phyloP scores from a whole-genome alignment of 2,113 vertebrate species.

The Tetrao urogallus region DNA sequence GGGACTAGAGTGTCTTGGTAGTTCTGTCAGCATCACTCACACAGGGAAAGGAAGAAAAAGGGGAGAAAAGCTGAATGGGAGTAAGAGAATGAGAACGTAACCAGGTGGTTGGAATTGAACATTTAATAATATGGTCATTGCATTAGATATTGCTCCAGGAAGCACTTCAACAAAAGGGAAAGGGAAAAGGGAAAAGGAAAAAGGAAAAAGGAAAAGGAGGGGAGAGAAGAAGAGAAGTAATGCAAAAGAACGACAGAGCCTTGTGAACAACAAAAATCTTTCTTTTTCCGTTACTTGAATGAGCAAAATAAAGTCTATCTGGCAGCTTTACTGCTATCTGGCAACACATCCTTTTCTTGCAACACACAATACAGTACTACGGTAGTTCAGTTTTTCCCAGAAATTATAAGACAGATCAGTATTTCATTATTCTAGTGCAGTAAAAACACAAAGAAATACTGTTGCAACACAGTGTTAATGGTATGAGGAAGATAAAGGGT shows the following conservation, averaged over 20 bases:
- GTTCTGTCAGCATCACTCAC: background rate
- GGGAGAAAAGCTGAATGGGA: background rate
- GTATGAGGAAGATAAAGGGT: background rate
- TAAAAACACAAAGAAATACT: conserved; percentile 17
- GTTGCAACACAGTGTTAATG: background rate
- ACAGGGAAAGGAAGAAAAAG: background rate
- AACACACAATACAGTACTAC: background rate
- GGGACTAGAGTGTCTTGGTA: background rate
- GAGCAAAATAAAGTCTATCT: background rate
- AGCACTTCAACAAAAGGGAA: background rate
- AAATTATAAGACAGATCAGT: background rate
- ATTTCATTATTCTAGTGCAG: background rate
- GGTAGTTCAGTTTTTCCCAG: background rate
- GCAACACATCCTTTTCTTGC: background rate
- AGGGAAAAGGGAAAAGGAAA: background rate
- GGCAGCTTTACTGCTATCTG: background rate
- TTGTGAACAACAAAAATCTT: background rate
- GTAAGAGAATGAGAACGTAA: background rate
- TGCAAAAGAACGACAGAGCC: conserved; percentile 9
- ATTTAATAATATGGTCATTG: background rate
- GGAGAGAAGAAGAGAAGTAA: background rate
- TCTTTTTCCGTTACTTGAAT: background rate
- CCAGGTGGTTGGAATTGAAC: background rate
- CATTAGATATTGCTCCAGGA: background rate
- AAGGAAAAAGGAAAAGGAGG: background rate